phyloP scores from a whole-genome alignment of 2,797 vertebrate species.

The Sebastes aleutianus region DNA sequence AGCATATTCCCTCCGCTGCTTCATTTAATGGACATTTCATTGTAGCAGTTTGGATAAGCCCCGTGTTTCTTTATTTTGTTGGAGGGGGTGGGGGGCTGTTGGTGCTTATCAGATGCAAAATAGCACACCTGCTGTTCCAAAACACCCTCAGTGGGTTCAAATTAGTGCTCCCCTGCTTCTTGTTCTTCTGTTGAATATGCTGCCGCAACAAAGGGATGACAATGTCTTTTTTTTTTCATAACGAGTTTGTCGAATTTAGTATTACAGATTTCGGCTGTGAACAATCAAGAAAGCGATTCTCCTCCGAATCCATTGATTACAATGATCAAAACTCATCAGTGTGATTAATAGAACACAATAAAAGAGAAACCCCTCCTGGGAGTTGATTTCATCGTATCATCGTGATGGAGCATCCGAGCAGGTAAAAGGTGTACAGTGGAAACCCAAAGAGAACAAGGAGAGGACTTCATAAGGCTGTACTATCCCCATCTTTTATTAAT shows the following conservation, averaged over 20 bases:
- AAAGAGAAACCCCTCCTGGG: conserved; percentile 39
- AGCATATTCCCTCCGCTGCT: background rate
- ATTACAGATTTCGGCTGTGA: conserved; percentile 32
- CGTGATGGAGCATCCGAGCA: conserved; percentile 70
- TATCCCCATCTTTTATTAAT: conserved; percentile 79
- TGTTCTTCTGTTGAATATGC: conserved; percentile 56
- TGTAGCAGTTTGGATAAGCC: conserved; percentile 42
- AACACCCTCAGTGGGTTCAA: conserved; percentile 87
- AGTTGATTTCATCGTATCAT: conserved; percentile 54
- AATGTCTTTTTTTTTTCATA: conserved; percentile 12
- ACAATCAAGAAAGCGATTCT: background rate
- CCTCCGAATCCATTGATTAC: conserved; percentile 50
- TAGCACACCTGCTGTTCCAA: conserved; percentile 90
- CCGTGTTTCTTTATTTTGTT: conserved; percentile 51
- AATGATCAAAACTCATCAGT: conserved; percentile 58
- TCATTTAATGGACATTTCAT: conserved; percentile 38
- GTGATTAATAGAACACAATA: conserved; percentile 59
- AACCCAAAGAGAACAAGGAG: conserved; percentile 83
- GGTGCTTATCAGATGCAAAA: conserved; percentile 97
- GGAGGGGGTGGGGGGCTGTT: conserved; percentile 75
- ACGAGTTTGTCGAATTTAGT: conserved; percentile 39
- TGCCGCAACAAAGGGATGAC: conserved; percentile 58
- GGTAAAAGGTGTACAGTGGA: conserved; percentile 89
- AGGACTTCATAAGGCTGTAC: conserved; percentile 91
- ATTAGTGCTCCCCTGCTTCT: conserved; percentile 67